These are phyloP conservation scores for Drosophila tanythrix DNA, from an alignment of 2,888 invertebrate species.

Conservation along the genomic window DNA sequence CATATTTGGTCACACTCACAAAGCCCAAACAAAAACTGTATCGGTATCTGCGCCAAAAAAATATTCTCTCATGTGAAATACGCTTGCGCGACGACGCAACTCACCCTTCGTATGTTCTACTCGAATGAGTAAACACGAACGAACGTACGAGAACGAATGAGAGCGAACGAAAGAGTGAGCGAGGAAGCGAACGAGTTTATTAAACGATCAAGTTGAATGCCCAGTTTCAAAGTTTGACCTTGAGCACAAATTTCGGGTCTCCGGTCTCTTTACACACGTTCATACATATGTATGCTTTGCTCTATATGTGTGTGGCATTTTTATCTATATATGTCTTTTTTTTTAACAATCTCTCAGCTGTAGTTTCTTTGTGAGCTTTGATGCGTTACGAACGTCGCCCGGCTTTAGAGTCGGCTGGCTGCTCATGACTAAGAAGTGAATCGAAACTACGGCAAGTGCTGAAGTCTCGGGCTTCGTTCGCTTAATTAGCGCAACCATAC, in stretches of 20 bases:
- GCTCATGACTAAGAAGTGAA: conserved; percentile 26
- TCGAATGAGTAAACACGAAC: conserved; percentile 5
- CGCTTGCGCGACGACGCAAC: conserved; percentile 59
- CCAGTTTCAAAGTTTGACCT: conserved; percentile 82
- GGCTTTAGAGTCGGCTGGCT: conserved; percentile 46
- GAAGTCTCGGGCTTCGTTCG: conserved; percentile 48
- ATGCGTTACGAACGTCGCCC: conserved; percentile 54
- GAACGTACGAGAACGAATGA: conserved; percentile 45
- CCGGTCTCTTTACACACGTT: conserved; percentile 38
- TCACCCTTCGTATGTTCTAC: conserved; percentile 63
- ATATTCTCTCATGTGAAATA: conserved; percentile 52
- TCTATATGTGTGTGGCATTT: not conserved
- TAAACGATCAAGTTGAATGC: conserved; percentile 83
- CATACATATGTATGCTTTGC: conserved; percentile 25
- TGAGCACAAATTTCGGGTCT: conserved; percentile 80
- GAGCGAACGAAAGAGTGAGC: conserved; percentile 49
- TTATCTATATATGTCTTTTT: not conserved
- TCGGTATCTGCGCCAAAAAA: conserved; percentile 12
- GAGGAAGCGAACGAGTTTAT: conserved; percentile 72
- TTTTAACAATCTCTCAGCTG: conserved; percentile 21
- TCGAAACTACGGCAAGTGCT: conserved; percentile 48
- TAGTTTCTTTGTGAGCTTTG: conserved; percentile 48
- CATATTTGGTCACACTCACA: conserved; percentile 43
- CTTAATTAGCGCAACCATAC: conserved; percentile 68
- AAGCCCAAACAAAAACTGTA: conserved; percentile 27